Base-by-base conservation (phyloP, 2,888 invertebrate species). In the Meghimatium bilineatum region DNA sequence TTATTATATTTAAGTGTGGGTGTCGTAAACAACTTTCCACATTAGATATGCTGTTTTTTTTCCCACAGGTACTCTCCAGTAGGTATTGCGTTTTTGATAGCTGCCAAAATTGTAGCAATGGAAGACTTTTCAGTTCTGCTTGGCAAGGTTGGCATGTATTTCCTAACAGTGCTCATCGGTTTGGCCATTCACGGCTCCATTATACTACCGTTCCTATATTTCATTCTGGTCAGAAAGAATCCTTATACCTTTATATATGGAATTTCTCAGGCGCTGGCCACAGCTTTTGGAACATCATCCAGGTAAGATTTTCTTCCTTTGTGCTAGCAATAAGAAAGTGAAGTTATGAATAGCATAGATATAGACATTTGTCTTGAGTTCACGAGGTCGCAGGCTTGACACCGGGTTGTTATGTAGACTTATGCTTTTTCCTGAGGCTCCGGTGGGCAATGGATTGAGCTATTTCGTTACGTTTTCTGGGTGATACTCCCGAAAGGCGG, bases 201-300 rank as follows among this genome's bases (percentile, higher is more conserved):
- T 49, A 69, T 87, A 2, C 72, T 86, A 14, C 85, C 84, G 1
- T 80, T 78, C 60, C 56, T 86, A 49, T 86, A 85, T 82, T 82
- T 86, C 75, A 44, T 85, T 3, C 26, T 80, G n/a, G 80, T 85
- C 38, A 81, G 92, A 36, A 90, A 90, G 80, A 93, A 93, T 85
- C 92, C 92, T 5, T 92, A 92, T 86, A 90, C 86, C 77, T 92
- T 90, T 79, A 91, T 92, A 34, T 90, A 89, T 66, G 92, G 92
- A 23, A 91, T 92, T 44, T 88, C 90, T 6, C 92, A 92, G 80
- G 98, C 98, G 36, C 95, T 98, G 94, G 97, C 97, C 6, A 99
- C 98, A 1, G 98, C 98, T 72, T 99, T 99, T 93, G 98, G 98
- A 89, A 99, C 99, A 49, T 97, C 98, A 49, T 98, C 98, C 63